A percentile compares a stretch with the other conserved stretches of the same genome.
Conservation (phyloP, 2,113 vertebrate species). For the Eubucco bourcierii region DNA sequence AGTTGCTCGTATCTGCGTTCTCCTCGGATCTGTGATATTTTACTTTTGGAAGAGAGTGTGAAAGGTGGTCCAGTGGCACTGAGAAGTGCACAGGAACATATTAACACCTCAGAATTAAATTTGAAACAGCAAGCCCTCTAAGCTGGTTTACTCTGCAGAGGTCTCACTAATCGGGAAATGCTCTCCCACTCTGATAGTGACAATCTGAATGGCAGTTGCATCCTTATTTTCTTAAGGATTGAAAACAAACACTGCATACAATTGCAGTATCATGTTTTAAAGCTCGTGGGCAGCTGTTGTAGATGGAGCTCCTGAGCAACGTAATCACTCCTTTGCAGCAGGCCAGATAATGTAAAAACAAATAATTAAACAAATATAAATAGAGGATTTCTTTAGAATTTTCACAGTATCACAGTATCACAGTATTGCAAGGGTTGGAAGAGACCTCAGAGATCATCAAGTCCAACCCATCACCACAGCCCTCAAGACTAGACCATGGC, state of each 20-base stretch:
- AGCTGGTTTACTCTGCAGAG: background rate
- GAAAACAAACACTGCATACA: background rate
- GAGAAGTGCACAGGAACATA: background rate
- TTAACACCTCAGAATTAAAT: background rate
- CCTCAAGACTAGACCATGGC: no score
- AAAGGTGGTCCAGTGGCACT: background rate
- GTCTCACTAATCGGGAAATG: background rate
- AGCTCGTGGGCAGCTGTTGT: background rate
- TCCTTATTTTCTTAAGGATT: background rate
- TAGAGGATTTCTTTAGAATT: background rate
- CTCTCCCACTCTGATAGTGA: background rate
- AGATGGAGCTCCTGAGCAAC: background rate
- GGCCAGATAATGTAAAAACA: background rate
- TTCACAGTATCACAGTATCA: no score
- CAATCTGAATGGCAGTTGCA: background rate
- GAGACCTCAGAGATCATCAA: no score
- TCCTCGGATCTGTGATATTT: background rate
- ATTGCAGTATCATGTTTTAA: background rate
- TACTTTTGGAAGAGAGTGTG: background rate
- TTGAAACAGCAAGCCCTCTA: background rate
- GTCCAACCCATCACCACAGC: no score
- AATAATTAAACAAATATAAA: no score
- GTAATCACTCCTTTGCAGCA: background rate
- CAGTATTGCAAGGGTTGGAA: no score
- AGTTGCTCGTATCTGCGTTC: background rate